Base-by-base conservation (phyloP, 2,797 vertebrate genomes). In the Falco naumanni region DNA sequence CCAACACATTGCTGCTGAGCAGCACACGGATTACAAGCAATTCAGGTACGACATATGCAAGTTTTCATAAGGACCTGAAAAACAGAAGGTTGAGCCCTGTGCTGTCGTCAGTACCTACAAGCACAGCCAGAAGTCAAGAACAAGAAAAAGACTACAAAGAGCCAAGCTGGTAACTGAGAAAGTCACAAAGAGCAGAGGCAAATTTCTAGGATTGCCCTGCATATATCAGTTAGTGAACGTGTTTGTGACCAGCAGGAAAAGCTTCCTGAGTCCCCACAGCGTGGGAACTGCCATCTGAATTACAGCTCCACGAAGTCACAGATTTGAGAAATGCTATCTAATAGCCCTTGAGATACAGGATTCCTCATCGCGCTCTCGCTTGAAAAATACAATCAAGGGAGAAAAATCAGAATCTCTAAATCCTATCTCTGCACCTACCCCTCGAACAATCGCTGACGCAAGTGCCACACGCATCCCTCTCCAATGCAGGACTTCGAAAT, bases 1-100 rank as follows among this genome's bases (percentile, higher is more conserved):
- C 54, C 63, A 81, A 34, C 8, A 18, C 3, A 15, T 2, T 5
- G 8, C 45, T 79, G 68, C 81, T 26, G 21, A 91, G 91, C 48
- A 39, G 70, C 51, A 34, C 6, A 0, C 0, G n/a, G 33, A 26
- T 18, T 28, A 57, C 57, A 53, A 22, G 43, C 25, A 43, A 26
- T 16, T 60, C 53, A 19, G 19, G 56, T 12, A 39, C 3, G 0
- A 57, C 24, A 26, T 0, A 25, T 0, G 0, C 5, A 47, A 57
- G 18, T 72, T 48, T 28, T 47, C 48, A 41, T 8, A 2, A 78
- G n/a, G 1, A 72, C 48, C 34, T 53, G 61, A 64, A 48, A 65
- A 85, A 24, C 0, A 79, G 10, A 37, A 29, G 57, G 41, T 53
- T 43, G 61, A 61, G 31, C n/a, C 22, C 17, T 1, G 14, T 13